Evolutionary conservation across 2,797 vertebrate genomes (phyloP), one percentile per base, ranked within the genome.

Genomic region (Coilia nasus): DNA sequence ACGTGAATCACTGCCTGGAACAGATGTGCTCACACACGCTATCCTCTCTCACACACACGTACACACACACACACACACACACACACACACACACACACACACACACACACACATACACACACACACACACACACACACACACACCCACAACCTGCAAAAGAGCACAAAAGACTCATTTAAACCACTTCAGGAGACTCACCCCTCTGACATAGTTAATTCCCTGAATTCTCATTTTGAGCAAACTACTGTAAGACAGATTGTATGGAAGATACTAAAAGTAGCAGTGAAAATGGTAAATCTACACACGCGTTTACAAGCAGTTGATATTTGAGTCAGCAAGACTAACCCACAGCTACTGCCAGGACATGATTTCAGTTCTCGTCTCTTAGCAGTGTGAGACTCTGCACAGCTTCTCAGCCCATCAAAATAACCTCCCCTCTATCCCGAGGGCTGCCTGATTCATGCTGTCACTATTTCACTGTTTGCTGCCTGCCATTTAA

Each of bases 1-100:
- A 87, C 83, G 11, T 90, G 89, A 90, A 85, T 89, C 89, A 90
- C 84, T 47, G 85, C 84, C 86, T 86, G 85, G 86, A 90, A 82
- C 89, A 90, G 88, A 90, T 90, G 89, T 90, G 89, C 84, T 84
- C 88, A 89, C 87, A 88, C 89, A 90, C 86, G 89, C 86, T 82
- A 89, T 75, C 60, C 84, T 60, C 85, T 31, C 78, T 62, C 78
- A 85, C 78, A 47, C 84, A 46, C 57, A 62, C 78, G 25, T 64
- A 81, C 85, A 83, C 41, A 81, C 87, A 15, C 62, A 67, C 62
- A 67, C 62, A 67, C 62, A 67, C 62, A 67, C 62, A 67, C 62
- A 67, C 82, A 88, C 17, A 83, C 35, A 83, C 85, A 88, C 83
- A 86, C 81, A 56, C 50, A 82, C 81, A 56, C 81, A 82, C 50